phyloP scores from a whole-genome alignment of 2,113 vertebrate genomes.

The Alethe diademata region DNA sequence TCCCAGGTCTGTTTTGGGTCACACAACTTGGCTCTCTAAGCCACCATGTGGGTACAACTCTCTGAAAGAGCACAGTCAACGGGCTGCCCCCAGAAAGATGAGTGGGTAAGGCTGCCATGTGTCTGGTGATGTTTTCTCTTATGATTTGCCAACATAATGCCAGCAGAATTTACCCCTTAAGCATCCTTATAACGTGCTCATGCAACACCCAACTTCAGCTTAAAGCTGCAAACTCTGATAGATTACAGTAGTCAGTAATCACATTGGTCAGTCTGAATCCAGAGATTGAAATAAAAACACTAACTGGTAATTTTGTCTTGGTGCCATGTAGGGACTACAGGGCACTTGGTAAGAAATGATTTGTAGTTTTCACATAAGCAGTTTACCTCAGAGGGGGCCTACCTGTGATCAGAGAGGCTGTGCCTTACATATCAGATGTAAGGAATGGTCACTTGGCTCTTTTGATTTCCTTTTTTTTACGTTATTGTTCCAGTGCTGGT shows the following conservation, averaged over 20 bases:
- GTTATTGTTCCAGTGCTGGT: neutral
- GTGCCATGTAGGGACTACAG: neutral
- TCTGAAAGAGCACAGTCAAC: neutral
- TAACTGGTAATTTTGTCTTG: neutral
- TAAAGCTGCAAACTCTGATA: neutral
- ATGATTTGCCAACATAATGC: rapidly evolving
- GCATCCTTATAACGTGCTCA: neutral
- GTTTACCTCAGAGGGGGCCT: neutral
- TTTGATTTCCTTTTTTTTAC: neutral
- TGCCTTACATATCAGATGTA: neutral
- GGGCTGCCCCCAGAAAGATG: neutral
- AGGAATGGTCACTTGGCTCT: neutral
- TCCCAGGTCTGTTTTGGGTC: neutral
- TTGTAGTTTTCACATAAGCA: neutral
- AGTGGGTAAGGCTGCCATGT: neutral
- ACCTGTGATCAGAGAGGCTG: neutral
- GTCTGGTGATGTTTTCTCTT: neutral
- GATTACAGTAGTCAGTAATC: neutral
- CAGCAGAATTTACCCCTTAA: neutral
- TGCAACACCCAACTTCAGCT: neutral
- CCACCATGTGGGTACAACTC: neutral
- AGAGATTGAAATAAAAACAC: neutral
- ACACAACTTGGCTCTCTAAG: neutral
- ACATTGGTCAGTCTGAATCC: neutral
- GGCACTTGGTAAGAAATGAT: neutral